A percentile compares a stretch with the other conserved stretches of the same genome.
These are phyloP conservation scores for Drosophila ezoana DNA, from an alignment of 2,888 invertebrate species.

Conservation along the genomic window DNA sequence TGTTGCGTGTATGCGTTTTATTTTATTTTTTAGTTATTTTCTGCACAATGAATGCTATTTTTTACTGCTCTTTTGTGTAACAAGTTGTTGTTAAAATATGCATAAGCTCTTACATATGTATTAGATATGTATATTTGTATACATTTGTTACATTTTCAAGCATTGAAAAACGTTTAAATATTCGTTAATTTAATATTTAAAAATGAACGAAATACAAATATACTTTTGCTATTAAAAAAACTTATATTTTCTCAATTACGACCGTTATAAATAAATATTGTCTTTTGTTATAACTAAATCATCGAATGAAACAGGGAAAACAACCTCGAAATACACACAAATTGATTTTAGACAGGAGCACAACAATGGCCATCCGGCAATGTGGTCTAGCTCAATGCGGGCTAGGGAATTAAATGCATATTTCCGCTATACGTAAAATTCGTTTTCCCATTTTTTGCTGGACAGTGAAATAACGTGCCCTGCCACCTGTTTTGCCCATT, in stretches of 20 bases:
- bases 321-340: not conserved
- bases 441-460: not conserved
- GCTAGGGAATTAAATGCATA: constrained; percentile 11
- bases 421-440: constrained; percentile 17
- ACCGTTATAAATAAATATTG: not conserved
- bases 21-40: not conserved
- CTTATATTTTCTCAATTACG: no score
- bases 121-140: not conserved
- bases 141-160: no score
- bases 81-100: constrained; percentile 3
- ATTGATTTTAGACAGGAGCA: constrained; percentile 9
- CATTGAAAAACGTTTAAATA: no score
- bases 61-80: constrained; percentile 9
- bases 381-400: not conserved
- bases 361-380: not conserved
- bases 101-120: constrained; percentile 5
- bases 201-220: no score
- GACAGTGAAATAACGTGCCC: not conserved
- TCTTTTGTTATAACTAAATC: not conserved
- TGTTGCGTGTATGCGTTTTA: not conserved
- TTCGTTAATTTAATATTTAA: no score
- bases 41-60: not conserved
- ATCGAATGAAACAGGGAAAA: not conserved
- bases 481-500: constrained; percentile 3
- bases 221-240: no score